Evolutionary conservation across 2,113 vertebrate genomes (phyloP), one percentile per base, ranked within the genome.

Genomic region (Scomber japonicus): DNA sequence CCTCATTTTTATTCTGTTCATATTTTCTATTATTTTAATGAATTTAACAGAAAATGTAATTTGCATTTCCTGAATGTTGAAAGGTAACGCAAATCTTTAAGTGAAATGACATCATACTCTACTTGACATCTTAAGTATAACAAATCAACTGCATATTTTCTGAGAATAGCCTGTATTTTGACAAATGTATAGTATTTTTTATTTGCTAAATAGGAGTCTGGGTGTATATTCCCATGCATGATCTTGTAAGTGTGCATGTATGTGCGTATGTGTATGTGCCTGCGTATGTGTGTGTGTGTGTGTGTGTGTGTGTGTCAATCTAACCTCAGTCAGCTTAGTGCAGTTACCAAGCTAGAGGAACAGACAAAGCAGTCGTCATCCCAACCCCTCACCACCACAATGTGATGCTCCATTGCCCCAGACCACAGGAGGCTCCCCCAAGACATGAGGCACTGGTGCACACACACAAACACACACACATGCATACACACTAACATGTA

Each of bases 361-460:
- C 83, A 89, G 87, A 90, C 90, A 88, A 84, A 87, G 86, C 82
- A 54, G 83, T 86, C 73, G 71, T 86, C 91, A 86, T 83, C 75
- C 71, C 60, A 79, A 77, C 80, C 70, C 75, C 79, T 89, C 85
- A 63, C 69, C 82, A 75, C 88, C 88, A 91, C 90, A 94, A 86
- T 89, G 89, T 91, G 90, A 91, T 81, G 92, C 91, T 87, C 80
- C 83, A 84, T 91, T 91, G 86, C 88, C 82, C 68, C 81, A 82
- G 74, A 91, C 90, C 82, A 62, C 92, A 94, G 77, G 73, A 85
- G 75, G 81, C 80, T 88, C 81, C 64, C 56, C 62, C 80, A 82
- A 27, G 88, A 87, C 83, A 80, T 84, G 72, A 79, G 65, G 49
- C 67, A 73, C 67, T 74, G 51, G 63, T 54, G 12, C 70, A 19